Conservation (phyloP, 1,140 invertebrate genomes). For the Vollenhovia emeryi region DNA sequence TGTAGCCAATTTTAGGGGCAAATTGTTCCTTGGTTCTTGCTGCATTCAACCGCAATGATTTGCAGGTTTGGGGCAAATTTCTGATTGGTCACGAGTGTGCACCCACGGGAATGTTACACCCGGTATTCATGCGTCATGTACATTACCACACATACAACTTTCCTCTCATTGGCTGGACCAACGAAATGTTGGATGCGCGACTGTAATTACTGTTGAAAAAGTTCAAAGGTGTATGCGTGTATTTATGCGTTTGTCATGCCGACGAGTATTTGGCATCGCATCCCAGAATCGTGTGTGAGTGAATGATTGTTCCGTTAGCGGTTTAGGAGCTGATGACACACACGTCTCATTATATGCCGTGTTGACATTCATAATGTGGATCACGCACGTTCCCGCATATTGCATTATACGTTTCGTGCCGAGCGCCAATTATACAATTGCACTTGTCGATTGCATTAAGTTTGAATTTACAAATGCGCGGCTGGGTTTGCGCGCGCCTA, state of each 20-base stretch:
- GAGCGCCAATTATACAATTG: background rate
- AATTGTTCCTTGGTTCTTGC: no score
- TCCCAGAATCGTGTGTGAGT: background rate
- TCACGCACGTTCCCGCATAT: background rate
- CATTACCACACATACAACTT: no score
- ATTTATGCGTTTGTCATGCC: background rate
- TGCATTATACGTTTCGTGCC: background rate
- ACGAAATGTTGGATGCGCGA: no score
- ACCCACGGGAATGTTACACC: no score
- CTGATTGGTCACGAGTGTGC: no score
- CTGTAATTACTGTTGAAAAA: background rate
- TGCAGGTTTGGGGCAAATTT: no score
- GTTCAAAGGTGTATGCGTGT: background rate
- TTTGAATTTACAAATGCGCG: background rate
- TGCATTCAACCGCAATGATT: no score
- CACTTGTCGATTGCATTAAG: background rate
- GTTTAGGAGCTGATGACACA: background rate
- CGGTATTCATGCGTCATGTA: no score
- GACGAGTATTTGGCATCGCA: background rate
- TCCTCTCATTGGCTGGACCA: no score
- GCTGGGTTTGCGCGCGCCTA: background rate
- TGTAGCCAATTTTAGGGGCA: no score
- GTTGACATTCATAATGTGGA: background rate
- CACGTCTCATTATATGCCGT: background rate
- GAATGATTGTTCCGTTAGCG: background rate